Evolutionary conservation across 1,140 invertebrate species (phyloP).

Genomic region (Cylas formicarius): DNA sequence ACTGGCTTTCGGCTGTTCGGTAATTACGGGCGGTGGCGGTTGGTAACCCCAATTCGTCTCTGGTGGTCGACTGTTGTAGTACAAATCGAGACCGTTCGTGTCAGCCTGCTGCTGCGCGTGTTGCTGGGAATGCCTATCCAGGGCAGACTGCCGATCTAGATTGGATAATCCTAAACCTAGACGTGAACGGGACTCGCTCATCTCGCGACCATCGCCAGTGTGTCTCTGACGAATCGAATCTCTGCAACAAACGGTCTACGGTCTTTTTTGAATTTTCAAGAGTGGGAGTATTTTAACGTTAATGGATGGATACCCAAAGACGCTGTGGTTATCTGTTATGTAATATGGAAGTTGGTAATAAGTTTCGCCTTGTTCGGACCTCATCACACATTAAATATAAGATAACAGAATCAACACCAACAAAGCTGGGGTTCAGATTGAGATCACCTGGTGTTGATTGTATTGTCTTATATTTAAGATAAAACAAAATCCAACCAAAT

Average conservation of each 20-base stretch:
- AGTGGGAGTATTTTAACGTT: too few relatives aligned
- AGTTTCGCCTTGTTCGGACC: too few relatives aligned
- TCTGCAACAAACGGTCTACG: slow-evolving; percentile 29
- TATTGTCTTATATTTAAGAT: too few relatives aligned
- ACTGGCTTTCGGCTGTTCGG: slow-evolving; percentile 75
- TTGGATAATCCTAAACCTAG: slow-evolving; percentile 58
- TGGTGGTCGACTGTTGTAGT: slow-evolving; percentile 65
- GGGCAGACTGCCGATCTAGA: slow-evolving; percentile 18
- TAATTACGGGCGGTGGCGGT: slow-evolving; percentile 75
- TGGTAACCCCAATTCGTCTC: slow-evolving; percentile 47
- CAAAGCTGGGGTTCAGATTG: too few relatives aligned
- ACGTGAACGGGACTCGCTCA: slow-evolving; percentile 63
- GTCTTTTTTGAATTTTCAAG: too few relatives aligned
- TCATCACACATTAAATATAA: too few relatives aligned
- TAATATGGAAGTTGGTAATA: too few relatives aligned
- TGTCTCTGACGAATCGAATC: slow-evolving; percentile 46
- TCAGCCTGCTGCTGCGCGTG: slow-evolving; percentile 38
- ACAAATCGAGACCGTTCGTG: slow-evolving; percentile 69
- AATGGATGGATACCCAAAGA: too few relatives aligned
- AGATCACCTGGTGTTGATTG: too few relatives aligned
- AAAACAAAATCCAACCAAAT: too few relatives aligned
- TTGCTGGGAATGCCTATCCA: slow-evolving; percentile 26
- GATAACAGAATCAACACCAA: too few relatives aligned
- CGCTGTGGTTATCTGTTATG: too few relatives aligned
- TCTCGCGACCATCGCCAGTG: slow-evolving; percentile 64